These are phyloP conservation scores for Ricordea florida DNA, from an alignment of 92 coral and sea anemone species.

Conservation along the genomic window DNA sequence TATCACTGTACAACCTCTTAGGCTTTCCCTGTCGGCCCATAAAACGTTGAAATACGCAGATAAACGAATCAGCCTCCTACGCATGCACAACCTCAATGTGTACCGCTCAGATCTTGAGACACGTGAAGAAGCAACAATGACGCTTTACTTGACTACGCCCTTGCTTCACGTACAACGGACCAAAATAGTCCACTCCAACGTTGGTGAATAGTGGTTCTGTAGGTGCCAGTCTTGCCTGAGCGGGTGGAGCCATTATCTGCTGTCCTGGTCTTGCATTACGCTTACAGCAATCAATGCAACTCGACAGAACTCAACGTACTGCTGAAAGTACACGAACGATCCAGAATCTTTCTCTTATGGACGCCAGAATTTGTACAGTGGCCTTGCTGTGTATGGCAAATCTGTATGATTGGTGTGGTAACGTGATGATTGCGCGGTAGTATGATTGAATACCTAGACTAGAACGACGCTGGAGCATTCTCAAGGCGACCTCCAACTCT, in stretches of 20 bases:
- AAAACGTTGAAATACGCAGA: slow-evolving; percentile 51
- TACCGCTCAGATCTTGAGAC: slow-evolving; percentile 33
- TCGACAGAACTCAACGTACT: slow-evolving; percentile 13
- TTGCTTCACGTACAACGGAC: slow-evolving; percentile 37
- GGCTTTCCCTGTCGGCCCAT: slow-evolving; percentile 56
- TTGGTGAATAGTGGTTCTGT: slow-evolving; percentile 9
- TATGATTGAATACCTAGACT: slow-evolving; percentile 46
- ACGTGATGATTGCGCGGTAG: slow-evolving; percentile 52
- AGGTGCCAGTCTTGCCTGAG: slow-evolving; percentile 34
- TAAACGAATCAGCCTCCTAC: slow-evolving; percentile 41
- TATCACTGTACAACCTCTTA: slow-evolving; percentile 28
- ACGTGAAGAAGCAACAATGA: slow-evolving; percentile 59
- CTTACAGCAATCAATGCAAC: slow-evolving; percentile 37
- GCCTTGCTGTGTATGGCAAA: slow-evolving; percentile 40
- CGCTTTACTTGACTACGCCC: slow-evolving; percentile 45
- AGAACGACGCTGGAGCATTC: slow-evolving; percentile 4
- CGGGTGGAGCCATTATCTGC: slow-evolving; percentile 64
- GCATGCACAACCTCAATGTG: slow-evolving; percentile 56
- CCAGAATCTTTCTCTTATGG: slow-evolving; percentile 47
- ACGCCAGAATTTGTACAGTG: slow-evolving; percentile 46
- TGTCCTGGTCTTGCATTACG: slow-evolving; percentile 37
- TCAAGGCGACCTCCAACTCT: slow-evolving; percentile 58
- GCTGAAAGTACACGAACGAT: slow-evolving; percentile 43
- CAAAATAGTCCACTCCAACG: slow-evolving; percentile 60
- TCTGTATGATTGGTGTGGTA: slow-evolving; percentile 23